Evolutionary conservation across 2,113 vertebrate species (phyloP), one percentile per base, ranked within the genome.

Genomic region (Anguilla rostrata): DNA sequence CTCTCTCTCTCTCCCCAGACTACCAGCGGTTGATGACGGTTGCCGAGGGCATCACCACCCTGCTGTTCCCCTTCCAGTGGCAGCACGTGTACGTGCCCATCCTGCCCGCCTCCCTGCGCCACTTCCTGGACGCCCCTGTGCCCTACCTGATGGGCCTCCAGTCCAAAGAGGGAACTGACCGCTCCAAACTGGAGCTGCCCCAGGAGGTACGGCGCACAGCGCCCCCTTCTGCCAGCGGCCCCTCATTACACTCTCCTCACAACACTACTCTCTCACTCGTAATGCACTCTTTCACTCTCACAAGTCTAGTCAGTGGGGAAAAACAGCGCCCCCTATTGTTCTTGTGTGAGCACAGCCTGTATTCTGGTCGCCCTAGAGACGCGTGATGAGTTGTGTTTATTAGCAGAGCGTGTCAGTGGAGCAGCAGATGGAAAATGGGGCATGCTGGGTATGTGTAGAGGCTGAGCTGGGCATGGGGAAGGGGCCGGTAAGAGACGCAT

Each of bases 31-130:
- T 99, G 92, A 99, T 99, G 98, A 99, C 96, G 0, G 97, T 99
- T 87, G 98, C 98, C 0, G 98, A 99, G 90, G 96, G 97, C 56
- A 94, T 99, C 94, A 97, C 96, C 0, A 96, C 97, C 0, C 94
- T 99, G 85, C 94, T 99, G 56, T 99, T 99, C 94, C 98, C 98
- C 0, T 99, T 99, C 93, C 98, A 99, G 86, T 99, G 98, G 98
- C 98, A 99, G 90, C 98, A 99, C 2, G 97, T 99, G 3, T 75
- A 75, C 7, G 97, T 99, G 26, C 98, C 98, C 89, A 99, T 99
- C 90, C 96, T 99, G 46, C 98, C 98, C 20, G 96, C 98, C 0
- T 98, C 98, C 5, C 94, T 99, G 16, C 95, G 97, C 63, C 98
- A 99, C 93, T 99, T 99, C 83, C 96, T 99, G 82, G 98, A 99